Conservation (phyloP, 1,140 invertebrate species). For the Eumaeus atala region DNA sequence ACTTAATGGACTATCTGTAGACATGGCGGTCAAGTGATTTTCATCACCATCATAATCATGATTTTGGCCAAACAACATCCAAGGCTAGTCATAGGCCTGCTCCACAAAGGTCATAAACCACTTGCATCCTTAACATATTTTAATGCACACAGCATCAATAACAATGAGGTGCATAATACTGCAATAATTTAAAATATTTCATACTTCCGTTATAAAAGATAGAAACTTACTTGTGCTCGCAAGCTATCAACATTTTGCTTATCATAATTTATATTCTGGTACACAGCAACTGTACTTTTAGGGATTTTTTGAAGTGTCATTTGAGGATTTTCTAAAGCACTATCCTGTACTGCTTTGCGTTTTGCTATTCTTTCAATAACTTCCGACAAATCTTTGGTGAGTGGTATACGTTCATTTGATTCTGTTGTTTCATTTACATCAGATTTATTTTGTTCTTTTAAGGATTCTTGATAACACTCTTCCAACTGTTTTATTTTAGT, state of each 20-base stretch:
- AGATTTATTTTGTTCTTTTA: constrained; percentile 34
- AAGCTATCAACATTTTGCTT: constrained; percentile 53
- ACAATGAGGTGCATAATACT: too few relatives aligned
- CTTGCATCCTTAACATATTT: too few relatives aligned
- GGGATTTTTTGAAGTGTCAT: constrained; percentile 70
- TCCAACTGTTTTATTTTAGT: constrained; percentile 58
- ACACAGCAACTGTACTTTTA: constrained; percentile 68
- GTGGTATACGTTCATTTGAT: constrained; percentile 60
- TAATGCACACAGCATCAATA: too few relatives aligned
- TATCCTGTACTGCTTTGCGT: constrained; percentile 37
- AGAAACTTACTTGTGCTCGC: constrained; percentile 58
- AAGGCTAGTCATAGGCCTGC: too few relatives aligned
- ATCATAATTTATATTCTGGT: constrained; percentile 59
- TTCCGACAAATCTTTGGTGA: constrained; percentile 76
- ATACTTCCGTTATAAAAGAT: neutral
- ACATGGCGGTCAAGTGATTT: too few relatives aligned
- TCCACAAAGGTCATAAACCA: too few relatives aligned
- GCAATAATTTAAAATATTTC: too few relatives aligned
- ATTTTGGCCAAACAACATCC: too few relatives aligned
- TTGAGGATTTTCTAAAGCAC: constrained; percentile 35
- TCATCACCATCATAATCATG: too few relatives aligned
- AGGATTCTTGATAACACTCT: constrained; percentile 54
- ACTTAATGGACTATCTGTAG: too few relatives aligned
- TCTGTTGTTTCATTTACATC: constrained; percentile 25
- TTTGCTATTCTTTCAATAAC: constrained; percentile 70